Evolutionary conservation across 2,888 invertebrate species (phyloP).

Genomic region (Lithophane ornitopus): DNA sequence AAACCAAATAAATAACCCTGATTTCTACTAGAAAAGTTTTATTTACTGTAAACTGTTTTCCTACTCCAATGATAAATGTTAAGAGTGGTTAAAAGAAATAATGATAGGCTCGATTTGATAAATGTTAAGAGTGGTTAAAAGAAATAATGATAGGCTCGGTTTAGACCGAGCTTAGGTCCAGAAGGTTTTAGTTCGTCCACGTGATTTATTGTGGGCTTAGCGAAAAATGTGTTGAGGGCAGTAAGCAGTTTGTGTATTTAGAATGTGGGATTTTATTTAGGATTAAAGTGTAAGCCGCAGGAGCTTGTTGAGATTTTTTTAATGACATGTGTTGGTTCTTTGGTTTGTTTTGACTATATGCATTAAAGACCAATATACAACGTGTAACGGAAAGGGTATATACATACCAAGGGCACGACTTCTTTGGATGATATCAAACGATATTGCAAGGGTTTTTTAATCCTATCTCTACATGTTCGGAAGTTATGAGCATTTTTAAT

Average conservation of each 20-base stretch:
- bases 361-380: neutral
- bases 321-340: neutral
- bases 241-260: constrained; percentile 21
- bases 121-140: too few species aligned
- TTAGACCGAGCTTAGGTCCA: constrained; percentile 7
- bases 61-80: constrained; percentile 17
- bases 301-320: neutral
- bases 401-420: too few species aligned
- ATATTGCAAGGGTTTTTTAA: too few species aligned
- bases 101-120: too few species aligned
- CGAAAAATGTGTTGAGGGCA: constrained; percentile 39
- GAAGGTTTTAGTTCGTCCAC: constrained; percentile 22
- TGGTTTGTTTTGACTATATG: neutral
- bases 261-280: constrained; percentile 10
- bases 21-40: too few species aligned
- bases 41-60: too few species aligned
- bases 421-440: too few species aligned
- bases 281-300: too few species aligned
- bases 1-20: neutral
- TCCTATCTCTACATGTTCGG: too few species aligned
- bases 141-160: constrained; percentile 23
- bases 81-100: neutral
- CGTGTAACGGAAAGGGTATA: too few species aligned
- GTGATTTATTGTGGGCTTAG: constrained; percentile 45
- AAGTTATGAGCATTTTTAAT: too few species aligned